Percentiles rank a stretch among this genome's conserved stretches.
These are phyloP conservation scores for Phoenicopterus ruber DNA, from an alignment of 2,113 vertebrate genomes.

Conservation along the genomic window DNA sequence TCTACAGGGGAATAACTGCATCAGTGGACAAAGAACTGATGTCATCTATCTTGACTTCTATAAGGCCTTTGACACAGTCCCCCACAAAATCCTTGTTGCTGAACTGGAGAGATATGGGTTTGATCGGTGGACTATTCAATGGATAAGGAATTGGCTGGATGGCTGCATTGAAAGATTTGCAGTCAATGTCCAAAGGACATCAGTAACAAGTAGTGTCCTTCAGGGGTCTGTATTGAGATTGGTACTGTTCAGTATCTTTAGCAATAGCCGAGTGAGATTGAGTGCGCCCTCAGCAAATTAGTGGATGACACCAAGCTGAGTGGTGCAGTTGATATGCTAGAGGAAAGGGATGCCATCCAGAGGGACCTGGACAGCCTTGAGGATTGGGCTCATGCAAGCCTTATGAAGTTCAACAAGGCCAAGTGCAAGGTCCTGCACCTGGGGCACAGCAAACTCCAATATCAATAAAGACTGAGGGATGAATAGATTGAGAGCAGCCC, in stretches of 20 bases:
- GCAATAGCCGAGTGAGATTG: background rate
- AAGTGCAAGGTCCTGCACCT: background rate
- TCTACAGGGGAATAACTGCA: too few relatives aligned
- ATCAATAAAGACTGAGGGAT: too few relatives aligned
- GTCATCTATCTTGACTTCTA: background rate
- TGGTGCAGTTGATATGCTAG: too few relatives aligned
- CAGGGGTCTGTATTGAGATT: background rate
- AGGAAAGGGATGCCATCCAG: too few relatives aligned
- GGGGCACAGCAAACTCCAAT: background rate
- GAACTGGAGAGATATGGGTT: background rate
- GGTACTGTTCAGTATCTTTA: background rate
- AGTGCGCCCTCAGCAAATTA: background rate
- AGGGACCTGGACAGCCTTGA: background rate
- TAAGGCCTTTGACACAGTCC: background rate
- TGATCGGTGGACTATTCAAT: background rate
- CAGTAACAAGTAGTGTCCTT: background rate
- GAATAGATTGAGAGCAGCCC: too few relatives aligned
- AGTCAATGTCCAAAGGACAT: background rate
- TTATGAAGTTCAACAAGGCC: background rate
- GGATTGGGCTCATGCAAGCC: background rate
- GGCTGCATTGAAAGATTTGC: background rate
- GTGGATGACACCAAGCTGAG: background rate
- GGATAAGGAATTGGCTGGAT: background rate
- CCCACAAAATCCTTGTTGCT: background rate
- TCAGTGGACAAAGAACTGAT: background rate